These are phyloP conservation scores for Pterostichus madidus DNA, from an alignment of 2,888 invertebrate species.

Conservation along the genomic window DNA sequence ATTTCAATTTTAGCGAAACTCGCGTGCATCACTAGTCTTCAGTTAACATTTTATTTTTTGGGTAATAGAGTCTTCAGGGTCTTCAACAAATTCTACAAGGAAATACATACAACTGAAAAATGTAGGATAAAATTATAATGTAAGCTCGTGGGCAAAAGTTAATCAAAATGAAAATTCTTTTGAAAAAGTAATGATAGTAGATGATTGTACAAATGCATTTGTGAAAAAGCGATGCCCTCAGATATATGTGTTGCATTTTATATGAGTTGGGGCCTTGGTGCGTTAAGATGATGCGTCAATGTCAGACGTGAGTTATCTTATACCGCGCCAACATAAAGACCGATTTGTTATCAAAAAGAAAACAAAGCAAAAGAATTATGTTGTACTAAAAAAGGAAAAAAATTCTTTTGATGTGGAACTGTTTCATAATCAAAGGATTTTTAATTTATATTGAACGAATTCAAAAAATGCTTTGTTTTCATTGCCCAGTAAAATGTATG, in stretches of 20 bases:
- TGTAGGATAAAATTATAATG: neutral
- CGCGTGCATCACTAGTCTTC: too few relatives aligned
- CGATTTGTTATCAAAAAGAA: constrained; percentile 59
- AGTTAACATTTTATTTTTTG: too few relatives aligned
- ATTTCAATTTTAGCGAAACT: too few relatives aligned
- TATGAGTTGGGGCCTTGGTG: constrained; percentile 43
- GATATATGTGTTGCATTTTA: constrained; percentile 63
- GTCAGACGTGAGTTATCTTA: constrained; percentile 62
- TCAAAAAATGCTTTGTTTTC: constrained; percentile 43
- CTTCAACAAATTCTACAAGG: too few relatives aligned
- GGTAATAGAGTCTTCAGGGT: too few relatives aligned
- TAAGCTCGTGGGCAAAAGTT: neutral
- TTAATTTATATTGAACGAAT: constrained; percentile 48
- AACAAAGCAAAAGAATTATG: constrained; percentile 47
- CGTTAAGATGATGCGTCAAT: constrained; percentile 61
- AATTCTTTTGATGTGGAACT: constrained; percentile 42
- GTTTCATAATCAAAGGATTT: constrained; percentile 50
- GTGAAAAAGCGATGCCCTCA: constrained; percentile 45
- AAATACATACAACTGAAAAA: neutral
- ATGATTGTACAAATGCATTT: constrained; percentile 34
- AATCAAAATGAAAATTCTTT: constrained; percentile 29
- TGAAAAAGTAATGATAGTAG: neutral
- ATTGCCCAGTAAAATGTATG: constrained; percentile 15
- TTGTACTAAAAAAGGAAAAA: constrained; percentile 43
- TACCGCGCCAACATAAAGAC: constrained; percentile 48